Conservation (phyloP, 2,113 vertebrate species). For the Crotophaga sulcirostris region DNA sequence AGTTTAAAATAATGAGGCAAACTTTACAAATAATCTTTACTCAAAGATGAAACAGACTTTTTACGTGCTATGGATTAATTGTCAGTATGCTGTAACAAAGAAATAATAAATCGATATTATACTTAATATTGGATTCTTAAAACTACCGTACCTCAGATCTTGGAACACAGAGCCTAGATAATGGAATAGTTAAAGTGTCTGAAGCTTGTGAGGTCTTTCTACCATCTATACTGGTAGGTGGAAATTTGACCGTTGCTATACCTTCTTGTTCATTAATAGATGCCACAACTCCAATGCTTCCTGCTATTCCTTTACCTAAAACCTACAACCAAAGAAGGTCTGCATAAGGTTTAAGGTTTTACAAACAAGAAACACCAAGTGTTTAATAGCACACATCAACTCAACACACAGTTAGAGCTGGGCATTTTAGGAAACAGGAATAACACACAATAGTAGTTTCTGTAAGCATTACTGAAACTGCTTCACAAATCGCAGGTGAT, state of each 20-base stretch:
- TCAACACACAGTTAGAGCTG: not conserved
- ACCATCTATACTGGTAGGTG: constrained; percentile 84
- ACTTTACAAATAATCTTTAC: not conserved
- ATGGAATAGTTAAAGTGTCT: constrained; percentile 91
- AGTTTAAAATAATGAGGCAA: not conserved
- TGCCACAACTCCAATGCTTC: constrained; percentile 92
- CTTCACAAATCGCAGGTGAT: not conserved
- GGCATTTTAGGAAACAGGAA: not conserved
- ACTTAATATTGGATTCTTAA: constrained; percentile 37
- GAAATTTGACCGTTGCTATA: constrained; percentile 95
- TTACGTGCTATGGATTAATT: not conserved
- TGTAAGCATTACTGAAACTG: not conserved
- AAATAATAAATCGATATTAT: not conserved
- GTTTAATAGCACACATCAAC: not conserved
- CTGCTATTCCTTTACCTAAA: constrained; percentile 92
- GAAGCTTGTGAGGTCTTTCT: constrained; percentile 92
- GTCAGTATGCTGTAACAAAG: not conserved
- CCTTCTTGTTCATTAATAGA: constrained; percentile 98
- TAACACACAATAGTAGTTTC: not conserved
- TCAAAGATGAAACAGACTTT: not conserved
- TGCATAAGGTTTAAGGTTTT: not conserved
- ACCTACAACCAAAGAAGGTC: constrained; percentile 78
- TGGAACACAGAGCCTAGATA: constrained; percentile 95
- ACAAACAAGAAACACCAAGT: not conserved
- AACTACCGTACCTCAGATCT: constrained; percentile 89